Percentiles rank a stretch among this genome's conserved stretches.
phyloP scores from a whole-genome alignment of 2,797 vertebrate genomes.

The Scolopax rusticola region DNA sequence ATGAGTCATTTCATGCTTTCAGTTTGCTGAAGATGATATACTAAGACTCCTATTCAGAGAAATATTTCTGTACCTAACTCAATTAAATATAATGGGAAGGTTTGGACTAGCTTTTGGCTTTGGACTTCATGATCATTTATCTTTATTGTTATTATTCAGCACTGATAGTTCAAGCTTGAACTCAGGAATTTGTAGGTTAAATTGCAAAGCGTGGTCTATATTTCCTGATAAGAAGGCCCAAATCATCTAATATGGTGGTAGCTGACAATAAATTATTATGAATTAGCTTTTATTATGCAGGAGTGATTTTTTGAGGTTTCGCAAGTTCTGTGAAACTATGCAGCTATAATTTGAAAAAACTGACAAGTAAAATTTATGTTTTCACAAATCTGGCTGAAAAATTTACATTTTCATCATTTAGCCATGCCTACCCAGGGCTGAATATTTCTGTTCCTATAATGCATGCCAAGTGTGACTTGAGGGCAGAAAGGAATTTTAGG shows the following conservation, averaged over 20 bases:
- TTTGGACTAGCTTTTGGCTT: background rate
- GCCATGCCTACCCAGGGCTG: background rate
- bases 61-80: background rate
- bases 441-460: background rate
- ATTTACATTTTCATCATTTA: background rate
- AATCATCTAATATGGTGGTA: background rate
- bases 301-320: background rate
- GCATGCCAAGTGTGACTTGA: background rate
- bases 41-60: background rate
- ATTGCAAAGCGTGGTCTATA: background rate
- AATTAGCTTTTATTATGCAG: background rate
- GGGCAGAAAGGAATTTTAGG: background rate
- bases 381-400: background rate
- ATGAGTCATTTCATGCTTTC: background rate
- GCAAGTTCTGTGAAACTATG: background rate
- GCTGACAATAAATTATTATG: background rate
- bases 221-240: background rate
- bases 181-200: background rate
- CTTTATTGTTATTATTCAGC: background rate
- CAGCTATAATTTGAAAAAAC: background rate
- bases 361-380: background rate
- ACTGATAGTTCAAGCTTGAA: background rate
- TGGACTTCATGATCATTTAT: background rate
- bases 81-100: background rate
- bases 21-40: background rate